phyloP scores from a whole-genome alignment of 2,888 invertebrate species.

The Napeogenes inachia region DNA sequence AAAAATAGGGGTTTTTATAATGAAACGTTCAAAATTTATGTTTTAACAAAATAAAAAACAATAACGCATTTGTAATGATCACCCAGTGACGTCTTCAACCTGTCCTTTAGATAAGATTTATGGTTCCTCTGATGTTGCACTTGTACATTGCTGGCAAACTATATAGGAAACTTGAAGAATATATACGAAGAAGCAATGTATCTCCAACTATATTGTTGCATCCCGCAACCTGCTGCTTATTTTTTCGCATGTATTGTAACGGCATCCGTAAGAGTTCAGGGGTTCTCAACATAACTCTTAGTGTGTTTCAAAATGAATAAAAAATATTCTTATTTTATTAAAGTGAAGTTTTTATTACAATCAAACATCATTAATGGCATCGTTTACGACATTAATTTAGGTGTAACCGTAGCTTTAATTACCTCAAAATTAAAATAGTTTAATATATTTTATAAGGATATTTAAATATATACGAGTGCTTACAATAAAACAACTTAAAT shows the following conservation, averaged over 20 bases:
- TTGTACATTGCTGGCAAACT: slow-evolving; percentile 40
- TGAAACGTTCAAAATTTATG: slow-evolving; percentile 2
- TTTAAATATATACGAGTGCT: neutral
- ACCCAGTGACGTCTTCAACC: slow-evolving; percentile 66
- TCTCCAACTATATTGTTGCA: slow-evolving; percentile 21
- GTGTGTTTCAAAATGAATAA: no score
- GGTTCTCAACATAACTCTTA: slow-evolving; percentile 38
- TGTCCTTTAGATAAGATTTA: slow-evolving; percentile 58
- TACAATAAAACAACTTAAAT: neutral
- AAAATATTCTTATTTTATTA: no score
- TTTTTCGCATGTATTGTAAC: slow-evolving; percentile 21
- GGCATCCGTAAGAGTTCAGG: slow-evolving; percentile 17
- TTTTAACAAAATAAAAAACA: slow-evolving; percentile 63
- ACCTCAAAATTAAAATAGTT: no score
- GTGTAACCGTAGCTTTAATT: no score
- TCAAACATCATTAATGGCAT: no score
- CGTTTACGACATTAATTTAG: no score
- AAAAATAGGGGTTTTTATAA: neutral
- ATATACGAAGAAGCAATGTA: slow-evolving; percentile 48
- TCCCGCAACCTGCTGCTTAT: slow-evolving; percentile 20
- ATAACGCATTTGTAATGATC: slow-evolving; percentile 63
- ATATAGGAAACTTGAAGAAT: neutral
- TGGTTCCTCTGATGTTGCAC: slow-evolving; percentile 39
- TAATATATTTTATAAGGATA: no score
- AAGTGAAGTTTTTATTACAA: no score